Evolutionary conservation across 2,888 invertebrate genomes (phyloP).

Genomic region (Spodoptera littoralis): DNA sequence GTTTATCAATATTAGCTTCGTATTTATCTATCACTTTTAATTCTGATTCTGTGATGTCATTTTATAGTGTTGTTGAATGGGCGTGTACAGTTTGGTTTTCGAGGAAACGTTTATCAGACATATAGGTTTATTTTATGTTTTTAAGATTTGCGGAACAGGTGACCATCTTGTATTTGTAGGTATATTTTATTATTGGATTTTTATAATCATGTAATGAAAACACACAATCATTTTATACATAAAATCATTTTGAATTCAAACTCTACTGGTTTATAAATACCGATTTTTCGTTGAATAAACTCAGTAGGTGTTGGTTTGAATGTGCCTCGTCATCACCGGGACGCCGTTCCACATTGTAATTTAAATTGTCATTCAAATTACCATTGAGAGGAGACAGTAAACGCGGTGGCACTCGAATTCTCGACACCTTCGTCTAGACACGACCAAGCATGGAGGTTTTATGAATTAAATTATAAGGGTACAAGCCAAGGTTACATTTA

Average conservation of each 20-base stretch:
- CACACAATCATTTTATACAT: neutral
- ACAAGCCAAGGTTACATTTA: constrained; percentile 37
- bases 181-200: neutral
- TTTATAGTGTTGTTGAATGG: constrained; percentile 44
- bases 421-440: constrained; percentile 80
- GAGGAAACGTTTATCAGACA: constrained; percentile 37
- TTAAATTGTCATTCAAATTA: constrained; percentile 85
- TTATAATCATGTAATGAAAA: neutral
- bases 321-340: constrained; percentile 79
- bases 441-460: constrained; percentile 55
- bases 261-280: constrained; percentile 61
- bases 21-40: constrained; percentile 30
- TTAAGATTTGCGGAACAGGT: constrained; percentile 7
- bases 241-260: constrained; percentile 27
- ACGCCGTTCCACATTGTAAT: constrained; percentile 83
- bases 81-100: constrained; percentile 30
- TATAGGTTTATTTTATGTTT: constrained; percentile 33
- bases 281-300: constrained; percentile 68
- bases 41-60: constrained; percentile 18
- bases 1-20: constrained; percentile 70
- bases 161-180: constrained; percentile 1
- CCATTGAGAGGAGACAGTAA: constrained; percentile 70
- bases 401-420: constrained; percentile 82
- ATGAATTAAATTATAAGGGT: constrained; percentile 59
- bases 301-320: constrained; percentile 67